Evolutionary conservation across 2,797 vertebrate genomes (phyloP), one percentile per base, ranked within the genome.

Genomic region (Eurystomus glaucurus): DNA sequence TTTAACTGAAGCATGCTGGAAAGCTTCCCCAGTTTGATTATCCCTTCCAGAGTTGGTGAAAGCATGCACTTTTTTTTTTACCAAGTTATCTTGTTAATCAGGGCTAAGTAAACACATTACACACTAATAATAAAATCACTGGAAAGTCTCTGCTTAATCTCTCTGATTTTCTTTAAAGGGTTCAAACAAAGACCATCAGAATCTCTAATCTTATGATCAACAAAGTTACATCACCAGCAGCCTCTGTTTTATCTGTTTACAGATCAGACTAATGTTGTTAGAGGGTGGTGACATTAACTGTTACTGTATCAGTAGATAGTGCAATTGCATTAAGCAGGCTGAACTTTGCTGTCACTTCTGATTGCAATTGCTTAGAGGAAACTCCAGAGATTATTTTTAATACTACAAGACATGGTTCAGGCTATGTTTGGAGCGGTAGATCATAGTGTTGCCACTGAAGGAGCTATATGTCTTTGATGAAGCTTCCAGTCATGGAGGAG

Each of bases 41-140:
- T 96, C 62, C 70, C 35, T 87, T 93, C 64, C 64, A 93, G 78
- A 94, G 41, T 33, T 77, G 57, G 57, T 80, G 75, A 95, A 94
- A 96, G 33, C 64, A 50, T 60, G 54, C 3, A 8, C 66, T 45
- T 43, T 60, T 12, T 28, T 2, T 58, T 29, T 31, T 57, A 70
- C 33, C 15, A 62, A 92, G 48, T 87, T 93, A 89, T 93, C 90
- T 94, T 95, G 78, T 90, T 93, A 96, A 96, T 97, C 94, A 92
- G 45, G 23, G 64, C 45, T 81, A 91, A 97, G 84, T 93, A 97
- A 96, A 96, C 85, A 87, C 86, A 96, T 90, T 94, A 95, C 91
- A 77, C 66, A 93, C 62, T 88, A 91, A 95, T 94, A 95, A 97
- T 50, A 95, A 97, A 97, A 95, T 95, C 60, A 68, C 31, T 97